Percentiles rank a stretch among this genome's conserved stretches.
phyloP scores from a whole-genome alignment of 2,797 vertebrate species.

The Gallirallus australis region DNA sequence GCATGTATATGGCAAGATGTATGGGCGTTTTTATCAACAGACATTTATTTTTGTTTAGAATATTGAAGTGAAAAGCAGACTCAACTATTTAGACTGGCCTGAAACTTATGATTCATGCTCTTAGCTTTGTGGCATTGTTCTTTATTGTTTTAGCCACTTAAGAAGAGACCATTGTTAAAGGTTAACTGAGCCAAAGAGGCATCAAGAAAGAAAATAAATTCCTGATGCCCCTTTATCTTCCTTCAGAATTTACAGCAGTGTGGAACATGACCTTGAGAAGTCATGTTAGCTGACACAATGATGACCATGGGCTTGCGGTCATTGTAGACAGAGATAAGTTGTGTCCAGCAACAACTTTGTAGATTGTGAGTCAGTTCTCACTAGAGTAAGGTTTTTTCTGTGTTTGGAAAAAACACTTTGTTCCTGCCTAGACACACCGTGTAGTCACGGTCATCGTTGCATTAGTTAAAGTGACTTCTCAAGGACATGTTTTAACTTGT shows the following conservation, averaged over 20 bases:
- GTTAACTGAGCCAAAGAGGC: slow-evolving; percentile 51
- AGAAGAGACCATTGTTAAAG: slow-evolving; percentile 43
- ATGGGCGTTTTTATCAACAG: background rate
- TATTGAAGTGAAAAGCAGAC: background rate
- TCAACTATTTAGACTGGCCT: background rate
- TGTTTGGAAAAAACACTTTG: slow-evolving; percentile 21
- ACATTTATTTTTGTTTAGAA: background rate
- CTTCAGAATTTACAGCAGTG: slow-evolving; percentile 30
- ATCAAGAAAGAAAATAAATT: slow-evolving; percentile 59
- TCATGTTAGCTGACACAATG: background rate
- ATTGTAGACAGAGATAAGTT: background rate
- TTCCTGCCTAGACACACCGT: background rate
- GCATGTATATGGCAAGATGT: background rate
- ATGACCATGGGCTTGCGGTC: background rate
- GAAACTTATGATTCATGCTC: slow-evolving; percentile 41
- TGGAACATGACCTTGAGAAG: slow-evolving; percentile 38
- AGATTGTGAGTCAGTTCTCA: slow-evolving; percentile 23
- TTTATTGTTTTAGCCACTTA: slow-evolving; percentile 56
- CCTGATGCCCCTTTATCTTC: slow-evolving; percentile 29
- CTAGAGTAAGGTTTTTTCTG: background rate
- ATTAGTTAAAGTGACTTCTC: slow-evolving; percentile 50
- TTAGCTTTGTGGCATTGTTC: background rate
- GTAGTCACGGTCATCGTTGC: background rate
- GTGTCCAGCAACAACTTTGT: background rate
- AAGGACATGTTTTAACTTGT: slow-evolving; percentile 64